Evolutionary conservation across 37 sponge, comb jelly and placozoan species (phyloP).

Genomic region (Petrosia ficiformis): DNA sequence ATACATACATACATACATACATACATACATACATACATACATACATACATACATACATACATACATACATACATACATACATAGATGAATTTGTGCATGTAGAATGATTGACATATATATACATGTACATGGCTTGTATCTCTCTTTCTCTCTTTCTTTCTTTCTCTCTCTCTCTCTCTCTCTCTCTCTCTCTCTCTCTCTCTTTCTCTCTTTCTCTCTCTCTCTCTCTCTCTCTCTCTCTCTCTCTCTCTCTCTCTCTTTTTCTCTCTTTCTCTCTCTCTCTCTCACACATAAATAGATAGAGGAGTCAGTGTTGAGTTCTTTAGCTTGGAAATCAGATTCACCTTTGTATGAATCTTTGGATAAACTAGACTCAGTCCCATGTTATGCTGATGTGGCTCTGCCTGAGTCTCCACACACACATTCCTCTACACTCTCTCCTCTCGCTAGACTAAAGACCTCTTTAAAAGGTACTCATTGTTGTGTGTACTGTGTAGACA

Average conservation of each 20-base stretch:
- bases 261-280: too few species aligned
- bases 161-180: neutral
- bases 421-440: neutral
- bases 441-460: neutral
- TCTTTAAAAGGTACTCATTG: too few species aligned
- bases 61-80: too few species aligned
- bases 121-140: neutral
- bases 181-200: neutral
- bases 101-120: neutral
- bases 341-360: constrained; percentile 84
- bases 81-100: too few species aligned
- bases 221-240: too few species aligned
- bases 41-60: too few species aligned
- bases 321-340: constrained; percentile 75
- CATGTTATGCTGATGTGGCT: constrained; percentile 70
- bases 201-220: neutral
- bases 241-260: too few species aligned
- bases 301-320: constrained; percentile 76
- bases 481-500: too few species aligned
- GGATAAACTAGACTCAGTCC: constrained; percentile 56
- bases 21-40: too few species aligned
- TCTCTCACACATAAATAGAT: too few species aligned
- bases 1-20: too few species aligned
- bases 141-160: neutral
- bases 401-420: constrained; percentile 5